Evolutionary conservation across 2,797 vertebrate species (phyloP).

Genomic region (Rhynchotus rufescens): DNA sequence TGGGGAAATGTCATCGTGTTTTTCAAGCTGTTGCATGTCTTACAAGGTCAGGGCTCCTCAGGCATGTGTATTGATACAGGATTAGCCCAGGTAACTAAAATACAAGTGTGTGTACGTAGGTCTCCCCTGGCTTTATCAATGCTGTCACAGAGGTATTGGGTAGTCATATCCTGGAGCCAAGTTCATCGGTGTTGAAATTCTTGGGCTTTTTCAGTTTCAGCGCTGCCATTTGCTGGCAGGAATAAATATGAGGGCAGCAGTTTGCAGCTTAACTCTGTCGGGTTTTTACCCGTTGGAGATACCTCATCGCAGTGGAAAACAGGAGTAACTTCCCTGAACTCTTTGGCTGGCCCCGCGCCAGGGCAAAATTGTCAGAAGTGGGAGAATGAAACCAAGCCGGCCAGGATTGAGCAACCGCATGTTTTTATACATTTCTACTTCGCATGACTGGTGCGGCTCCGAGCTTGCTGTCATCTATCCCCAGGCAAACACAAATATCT

Average conservation of each 20-base stretch:
- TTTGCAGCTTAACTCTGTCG: slow-evolving; percentile 22
- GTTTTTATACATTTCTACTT: slow-evolving; percentile 46
- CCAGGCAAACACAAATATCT: slow-evolving; percentile 30
- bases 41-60: not conserved
- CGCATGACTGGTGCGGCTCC: slow-evolving; percentile 41
- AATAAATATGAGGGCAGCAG: not conserved
- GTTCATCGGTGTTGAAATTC: not conserved
- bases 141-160: not conserved
- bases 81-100: not conserved
- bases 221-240: not conserved
- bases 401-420: slow-evolving; percentile 49
- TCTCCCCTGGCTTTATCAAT: not conserved
- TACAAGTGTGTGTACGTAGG: not conserved
- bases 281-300: slow-evolving; percentile 10
- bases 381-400: slow-evolving; percentile 20
- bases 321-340: slow-evolving; percentile 25
- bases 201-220: not conserved
- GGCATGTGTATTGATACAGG: not conserved
- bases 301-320: slow-evolving; percentile 19
- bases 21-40: not conserved
- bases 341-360: not conserved
- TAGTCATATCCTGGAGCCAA: not conserved
- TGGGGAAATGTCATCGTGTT: not conserved
- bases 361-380: not conserved
- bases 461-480: slow-evolving; percentile 47